Base-by-base conservation (phyloP, 2,797 vertebrate species). In the Pagetopsis macropterus region DNA sequence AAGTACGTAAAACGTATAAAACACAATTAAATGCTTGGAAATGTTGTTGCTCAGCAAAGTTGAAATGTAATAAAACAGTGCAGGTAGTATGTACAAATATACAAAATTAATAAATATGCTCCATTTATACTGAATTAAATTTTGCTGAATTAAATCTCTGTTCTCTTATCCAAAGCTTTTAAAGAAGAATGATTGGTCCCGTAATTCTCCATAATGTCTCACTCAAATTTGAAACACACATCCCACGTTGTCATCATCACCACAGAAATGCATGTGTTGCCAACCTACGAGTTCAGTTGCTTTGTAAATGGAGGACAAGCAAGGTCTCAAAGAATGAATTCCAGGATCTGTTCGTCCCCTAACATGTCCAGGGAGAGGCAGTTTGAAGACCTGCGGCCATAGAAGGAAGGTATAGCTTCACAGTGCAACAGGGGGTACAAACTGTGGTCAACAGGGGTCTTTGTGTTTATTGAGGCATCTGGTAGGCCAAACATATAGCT, bases 301-400 rank as follows among this genome's bases (percentile, higher is more conserved):
- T 17, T 44, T 58, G 16, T 56, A 27, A 61, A 70, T 40, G 13
- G 69, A 72, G 41, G 2, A 54, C 21, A n/a, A 61, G 43, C 41
- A 54, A 13, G 49, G 45, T 3, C 56, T 93, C 72, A 95, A 68
- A 95, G 85, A 81, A 93, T 93, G 86, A 94, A 94, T 82, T 96
- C 94, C 0, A 94, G 86, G 40, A 93, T 87, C 73, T 93, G 94
- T 46, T 95, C 94, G 52, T 96, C 95, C 48, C 91, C 91, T n/a
- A 96, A 89, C 72, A 93, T 91, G 91, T 96, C 94, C 82, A 96
- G 83, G 27, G 95, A 94, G 77, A 96, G 91, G 87, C 94, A 95
- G 90, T 96, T 95, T 71, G 87, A 87, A 56, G 96, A 94, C 83
- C 94, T 88, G 64, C 94, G 95, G 67, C 94, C 93, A 1, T 92